Evolutionary conservation across 2,888 invertebrate genomes (phyloP).

Genomic region (Chrysolina oricalcia): DNA sequence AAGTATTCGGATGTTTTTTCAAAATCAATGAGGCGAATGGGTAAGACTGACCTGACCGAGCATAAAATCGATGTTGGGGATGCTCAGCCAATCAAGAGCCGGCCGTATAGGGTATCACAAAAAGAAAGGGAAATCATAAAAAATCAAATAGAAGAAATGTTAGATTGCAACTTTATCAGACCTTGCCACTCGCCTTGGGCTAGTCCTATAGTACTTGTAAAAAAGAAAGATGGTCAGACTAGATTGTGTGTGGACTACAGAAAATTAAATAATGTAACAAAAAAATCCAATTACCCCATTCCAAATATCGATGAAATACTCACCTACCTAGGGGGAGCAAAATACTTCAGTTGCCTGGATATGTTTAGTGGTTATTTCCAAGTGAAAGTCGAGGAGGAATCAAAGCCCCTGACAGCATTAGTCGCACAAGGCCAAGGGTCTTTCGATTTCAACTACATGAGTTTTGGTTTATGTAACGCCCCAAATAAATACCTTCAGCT

Average conservation of each 20-base stretch:
- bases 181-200: constrained; percentile 41
- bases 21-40: constrained; percentile 42
- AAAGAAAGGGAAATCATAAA: constrained; percentile 47
- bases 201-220: constrained; percentile 45
- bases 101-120: constrained; percentile 50
- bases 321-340: constrained; percentile 45
- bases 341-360: constrained; percentile 54
- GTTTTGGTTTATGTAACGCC: constrained; percentile 57
- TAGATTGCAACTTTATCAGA: constrained; percentile 42
- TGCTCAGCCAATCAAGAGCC: constrained; percentile 44
- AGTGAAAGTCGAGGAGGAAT: constrained; percentile 41
- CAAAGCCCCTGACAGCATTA: constrained; percentile 54
- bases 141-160: constrained; percentile 49
- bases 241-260: constrained; percentile 52
- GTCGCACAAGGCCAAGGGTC: constrained; percentile 51
- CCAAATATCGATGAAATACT: constrained; percentile 55
- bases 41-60: constrained; percentile 44
- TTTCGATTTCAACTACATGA: constrained; percentile 54
- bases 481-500: constrained; percentile 55
- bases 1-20: constrained; percentile 42
- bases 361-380: constrained; percentile 56
- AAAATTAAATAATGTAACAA: constrained; percentile 50
- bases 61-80: constrained; percentile 50
- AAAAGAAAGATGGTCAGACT: constrained; percentile 45
- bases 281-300: constrained; percentile 52